phyloP scores from a whole-genome alignment of 2,113 vertebrate species.

The Psittacus erithacus region DNA sequence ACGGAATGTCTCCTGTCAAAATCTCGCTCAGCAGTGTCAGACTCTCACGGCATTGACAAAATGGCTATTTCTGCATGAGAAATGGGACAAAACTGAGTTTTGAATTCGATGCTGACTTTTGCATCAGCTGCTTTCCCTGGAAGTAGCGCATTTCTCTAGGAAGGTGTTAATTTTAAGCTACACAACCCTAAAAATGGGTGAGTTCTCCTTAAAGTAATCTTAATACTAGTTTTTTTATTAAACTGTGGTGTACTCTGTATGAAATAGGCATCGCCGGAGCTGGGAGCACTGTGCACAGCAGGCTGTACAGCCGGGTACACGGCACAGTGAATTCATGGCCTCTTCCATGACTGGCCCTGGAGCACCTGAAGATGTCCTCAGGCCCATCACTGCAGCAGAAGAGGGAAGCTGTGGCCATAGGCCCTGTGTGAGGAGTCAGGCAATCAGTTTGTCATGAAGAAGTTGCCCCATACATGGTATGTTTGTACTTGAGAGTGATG shows the following conservation, averaged over 20 bases:
- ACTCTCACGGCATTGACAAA: slow-evolving; percentile 46
- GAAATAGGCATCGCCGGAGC: neutral
- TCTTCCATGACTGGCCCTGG: neutral
- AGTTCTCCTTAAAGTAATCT: neutral
- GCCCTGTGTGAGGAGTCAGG: neutral
- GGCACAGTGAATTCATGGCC: neutral
- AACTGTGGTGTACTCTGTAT: neutral
- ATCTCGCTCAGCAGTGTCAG: slow-evolving; percentile 47
- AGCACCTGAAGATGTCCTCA: neutral
- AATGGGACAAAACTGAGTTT: slow-evolving; percentile 37
- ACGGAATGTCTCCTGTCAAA: slow-evolving; percentile 57
- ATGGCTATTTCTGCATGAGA: slow-evolving; percentile 39
- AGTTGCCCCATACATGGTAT: neutral
- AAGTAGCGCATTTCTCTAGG: neutral
- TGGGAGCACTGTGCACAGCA: neutral
- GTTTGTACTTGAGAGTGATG: neutral
- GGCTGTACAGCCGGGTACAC: neutral
- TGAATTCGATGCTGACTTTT: neutral
- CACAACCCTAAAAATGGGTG: neutral
- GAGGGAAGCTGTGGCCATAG: neutral
- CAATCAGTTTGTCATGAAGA: neutral
- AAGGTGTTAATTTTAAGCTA: slow-evolving; percentile 8
- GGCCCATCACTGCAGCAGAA: neutral
- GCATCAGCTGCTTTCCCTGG: neutral
- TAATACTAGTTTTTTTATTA: neutral